A percentile compares a stretch with the other conserved stretches of the same genome.
Evolutionary conservation across 2,113 vertebrate genomes (phyloP).

Genomic region (Tor tambroides): DNA sequence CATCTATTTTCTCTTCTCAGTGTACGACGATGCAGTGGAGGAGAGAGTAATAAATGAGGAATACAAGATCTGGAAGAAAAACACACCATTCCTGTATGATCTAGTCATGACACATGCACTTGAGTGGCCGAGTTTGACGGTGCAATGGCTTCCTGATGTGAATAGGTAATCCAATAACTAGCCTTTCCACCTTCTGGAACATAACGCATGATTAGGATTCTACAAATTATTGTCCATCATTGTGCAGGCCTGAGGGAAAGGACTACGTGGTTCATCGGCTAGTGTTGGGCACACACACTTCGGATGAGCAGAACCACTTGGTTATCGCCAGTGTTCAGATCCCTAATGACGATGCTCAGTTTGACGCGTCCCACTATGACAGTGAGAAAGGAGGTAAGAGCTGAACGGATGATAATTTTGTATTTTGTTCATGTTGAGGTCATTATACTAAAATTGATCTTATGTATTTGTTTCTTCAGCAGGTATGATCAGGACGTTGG

Average conservation of each 20-base stretch:
- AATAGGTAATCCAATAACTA: slow-evolving; percentile 78
- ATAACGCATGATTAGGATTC: neutral
- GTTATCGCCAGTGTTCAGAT: slow-evolving; percentile 94
- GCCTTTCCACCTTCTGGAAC: neutral
- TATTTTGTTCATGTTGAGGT: neutral
- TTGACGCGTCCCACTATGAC: slow-evolving; percentile 88
- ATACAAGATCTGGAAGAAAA: slow-evolving; percentile 97
- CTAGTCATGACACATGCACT: slow-evolving; percentile 91
- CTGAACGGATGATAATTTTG: neutral
- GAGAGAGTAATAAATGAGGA: slow-evolving; percentile 93
- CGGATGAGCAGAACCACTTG: slow-evolving; percentile 95
- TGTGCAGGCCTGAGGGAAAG: slow-evolving; percentile 88
- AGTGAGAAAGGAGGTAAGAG: slow-evolving; percentile 90
- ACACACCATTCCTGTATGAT: slow-evolving; percentile 91
- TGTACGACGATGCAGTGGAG: slow-evolving; percentile 90
- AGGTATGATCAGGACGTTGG: slow-evolving; percentile 67
- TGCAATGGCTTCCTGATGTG: slow-evolving; percentile 91
- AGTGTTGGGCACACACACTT: slow-evolving; percentile 90
- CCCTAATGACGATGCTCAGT: slow-evolving; percentile 89
- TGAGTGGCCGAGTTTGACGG: slow-evolving; percentile 94
- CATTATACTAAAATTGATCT: slow-evolving; percentile 43
- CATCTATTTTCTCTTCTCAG: slow-evolving; percentile 63
- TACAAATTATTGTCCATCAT: neutral
- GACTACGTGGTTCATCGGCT: slow-evolving; percentile 90
- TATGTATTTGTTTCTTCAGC: slow-evolving; percentile 66